Base-by-base conservation (phyloP, 2,888 invertebrate genomes). In the Epirrita christyi region DNA sequence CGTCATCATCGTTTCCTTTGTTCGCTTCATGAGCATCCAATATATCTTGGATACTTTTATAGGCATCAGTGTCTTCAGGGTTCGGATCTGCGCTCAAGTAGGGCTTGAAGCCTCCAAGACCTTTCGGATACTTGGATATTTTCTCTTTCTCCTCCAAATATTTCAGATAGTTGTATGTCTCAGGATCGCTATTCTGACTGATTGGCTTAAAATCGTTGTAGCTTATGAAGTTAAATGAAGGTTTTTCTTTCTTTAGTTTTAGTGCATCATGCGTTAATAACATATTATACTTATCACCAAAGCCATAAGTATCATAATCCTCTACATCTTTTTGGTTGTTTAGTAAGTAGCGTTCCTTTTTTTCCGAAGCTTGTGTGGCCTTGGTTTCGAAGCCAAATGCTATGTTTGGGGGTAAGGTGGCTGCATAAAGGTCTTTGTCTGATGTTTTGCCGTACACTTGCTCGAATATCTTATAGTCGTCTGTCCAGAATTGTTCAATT, bases 391-490 rank as follows among this genome's bases (percentile, higher is more conserved):
- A 59, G 32, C 68, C 73, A 9, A 73, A 78, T 1, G 60, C 74
- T 5, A 80, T 58, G 45, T 65, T 67, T 0, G 86, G 73, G 5
- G 88, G 88, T 14, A 90, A 59, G 0, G 75, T 75, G 0, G 68
- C 77, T 4, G 88, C 86, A 37, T 84, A 92, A 0, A 91, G 73
- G 0, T 90, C 82, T 55, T 76, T 86, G 63, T 92, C 91, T 0
- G 90, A 91, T 1, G 90, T 91, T 67, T 80, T 88, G 0, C 88
- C 89, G 62, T 90, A 92, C 4, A 91, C 72, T 64, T 89, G 85
- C 41, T 88, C 86, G 61, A 90, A 87, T 1, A 84, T 74, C 63
- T 88, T 92, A 69, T 82, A 85, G 63, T 91, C 88, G 36, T 91
- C 89, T 1, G 85, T 81, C 90, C 88, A 90, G 67, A 88, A 89